Evolutionary conservation across 2,888 invertebrate genomes (phyloP).

Genomic region (Hetaerina titia): DNA sequence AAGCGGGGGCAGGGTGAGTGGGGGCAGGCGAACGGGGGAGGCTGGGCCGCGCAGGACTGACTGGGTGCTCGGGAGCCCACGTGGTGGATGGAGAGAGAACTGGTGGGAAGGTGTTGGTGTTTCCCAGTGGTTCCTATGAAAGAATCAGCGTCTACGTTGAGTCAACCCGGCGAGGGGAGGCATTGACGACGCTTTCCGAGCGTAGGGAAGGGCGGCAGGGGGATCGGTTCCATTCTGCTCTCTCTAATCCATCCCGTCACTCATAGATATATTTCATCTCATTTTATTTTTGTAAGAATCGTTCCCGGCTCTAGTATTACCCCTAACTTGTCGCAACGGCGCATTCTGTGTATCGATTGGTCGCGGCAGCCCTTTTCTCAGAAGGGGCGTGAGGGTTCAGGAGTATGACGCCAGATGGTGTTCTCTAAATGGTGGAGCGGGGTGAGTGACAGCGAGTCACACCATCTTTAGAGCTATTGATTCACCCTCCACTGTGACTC

Average conservation of each 20-base stretch:
- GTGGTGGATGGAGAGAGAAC: constrained; percentile 24
- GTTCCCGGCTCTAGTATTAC: constrained; percentile 42
- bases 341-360: constrained; percentile 58
- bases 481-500: constrained; percentile 15
- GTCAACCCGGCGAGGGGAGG: neutral
- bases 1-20: neutral
- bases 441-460: constrained; percentile 60
- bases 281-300: constrained; percentile 40
- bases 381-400: constrained; percentile 25
- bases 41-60: neutral
- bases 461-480: constrained; percentile 34
- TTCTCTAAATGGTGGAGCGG: constrained; percentile 47
- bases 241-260: constrained; percentile 29
- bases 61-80: constrained; percentile 22
- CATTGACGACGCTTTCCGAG: neutral
- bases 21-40: neutral
- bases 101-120: neutral
- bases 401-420: constrained; percentile 43
- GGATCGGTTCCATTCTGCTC: constrained; percentile 43
- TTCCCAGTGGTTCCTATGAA: constrained; percentile 36
- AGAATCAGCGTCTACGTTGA: neutral
- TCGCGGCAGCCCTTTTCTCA: constrained; percentile 43
- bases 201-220: constrained; percentile 36
- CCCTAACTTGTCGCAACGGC: constrained; percentile 57
- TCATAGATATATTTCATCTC: neutral